A percentile compares a stretch with the other conserved stretches of the same genome.
Evolutionary conservation across 2,113 vertebrate species (phyloP).

Genomic region (Excalfactoria chinensis): DNA sequence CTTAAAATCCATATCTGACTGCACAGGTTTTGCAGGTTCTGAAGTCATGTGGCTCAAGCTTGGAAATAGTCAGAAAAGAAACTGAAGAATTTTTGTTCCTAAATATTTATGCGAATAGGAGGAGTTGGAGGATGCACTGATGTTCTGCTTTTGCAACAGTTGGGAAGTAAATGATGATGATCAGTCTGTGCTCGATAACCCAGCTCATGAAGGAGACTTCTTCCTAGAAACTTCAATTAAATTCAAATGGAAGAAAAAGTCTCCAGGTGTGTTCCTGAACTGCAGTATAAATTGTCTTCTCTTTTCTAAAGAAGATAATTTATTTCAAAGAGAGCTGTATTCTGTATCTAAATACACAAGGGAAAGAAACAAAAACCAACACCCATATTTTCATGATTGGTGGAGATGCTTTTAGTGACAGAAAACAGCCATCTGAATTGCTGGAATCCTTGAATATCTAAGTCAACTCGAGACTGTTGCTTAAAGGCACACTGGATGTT

Average conservation of each 20-base stretch:
- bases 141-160: not conserved
- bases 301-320: not conserved
- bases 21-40: not conserved
- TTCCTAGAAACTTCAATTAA: not conserved
- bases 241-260: not conserved
- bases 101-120: not conserved
- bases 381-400: not conserved
- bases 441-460: not conserved
- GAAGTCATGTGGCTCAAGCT: not conserved
- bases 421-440: not conserved
- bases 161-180: not conserved
- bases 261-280: not conserved
- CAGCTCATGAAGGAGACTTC: not conserved
- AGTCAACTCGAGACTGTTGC: not conserved
- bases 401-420: not conserved
- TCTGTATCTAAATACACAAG: not conserved
- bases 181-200: not conserved
- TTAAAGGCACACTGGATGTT: not conserved
- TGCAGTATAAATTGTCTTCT: not conserved
- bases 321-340: not conserved
- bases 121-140: not conserved
- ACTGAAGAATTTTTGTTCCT: not conserved
- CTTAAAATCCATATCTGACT: constrained; percentile 16
- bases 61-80: not conserved
- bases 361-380: too few relatives aligned